Conservation (phyloP, 2,797 vertebrate species). For the Hydrolagus colliei region DNA sequence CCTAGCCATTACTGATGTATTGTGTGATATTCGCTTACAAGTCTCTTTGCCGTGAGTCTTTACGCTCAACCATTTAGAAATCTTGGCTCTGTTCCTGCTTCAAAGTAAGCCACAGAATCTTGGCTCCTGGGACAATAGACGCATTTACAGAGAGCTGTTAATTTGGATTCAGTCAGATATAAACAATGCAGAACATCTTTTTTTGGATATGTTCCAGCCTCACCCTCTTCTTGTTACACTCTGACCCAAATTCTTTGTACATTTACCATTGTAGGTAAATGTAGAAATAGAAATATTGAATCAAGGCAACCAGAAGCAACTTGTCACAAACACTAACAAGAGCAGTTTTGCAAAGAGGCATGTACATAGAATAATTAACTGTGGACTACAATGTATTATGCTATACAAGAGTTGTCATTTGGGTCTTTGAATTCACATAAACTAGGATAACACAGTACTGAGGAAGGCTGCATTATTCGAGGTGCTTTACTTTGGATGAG, state of each 20-base stretch:
- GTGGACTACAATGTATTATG: too few relatives aligned
- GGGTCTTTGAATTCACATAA: too few relatives aligned
- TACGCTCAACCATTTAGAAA: neutral
- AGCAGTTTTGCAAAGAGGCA: neutral
- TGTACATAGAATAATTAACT: neutral
- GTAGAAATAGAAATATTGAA: neutral
- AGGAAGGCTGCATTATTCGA: too few relatives aligned
- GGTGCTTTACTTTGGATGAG: too few relatives aligned
- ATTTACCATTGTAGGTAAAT: neutral
- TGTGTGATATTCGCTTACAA: neutral
- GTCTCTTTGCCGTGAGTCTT: neutral
- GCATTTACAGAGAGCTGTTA: conserved; percentile 12
- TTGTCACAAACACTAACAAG: neutral
- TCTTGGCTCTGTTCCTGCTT: neutral
- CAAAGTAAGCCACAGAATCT: neutral
- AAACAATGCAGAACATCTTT: conserved; percentile 12
- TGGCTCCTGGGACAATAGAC: conserved; percentile 4
- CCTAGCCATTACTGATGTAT: neutral
- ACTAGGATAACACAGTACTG: too few relatives aligned
- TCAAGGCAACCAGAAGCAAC: neutral
- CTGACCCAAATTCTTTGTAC: neutral
- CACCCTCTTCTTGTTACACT: neutral
- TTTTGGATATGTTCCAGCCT: neutral
- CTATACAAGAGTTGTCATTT: too few relatives aligned
- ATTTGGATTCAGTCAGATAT: conserved; percentile 5